Evolutionary conservation across 1,140 invertebrate species (phyloP), one percentile per base, ranked within the genome.

Genomic region (Thaumatotibia leucotreta): DNA sequence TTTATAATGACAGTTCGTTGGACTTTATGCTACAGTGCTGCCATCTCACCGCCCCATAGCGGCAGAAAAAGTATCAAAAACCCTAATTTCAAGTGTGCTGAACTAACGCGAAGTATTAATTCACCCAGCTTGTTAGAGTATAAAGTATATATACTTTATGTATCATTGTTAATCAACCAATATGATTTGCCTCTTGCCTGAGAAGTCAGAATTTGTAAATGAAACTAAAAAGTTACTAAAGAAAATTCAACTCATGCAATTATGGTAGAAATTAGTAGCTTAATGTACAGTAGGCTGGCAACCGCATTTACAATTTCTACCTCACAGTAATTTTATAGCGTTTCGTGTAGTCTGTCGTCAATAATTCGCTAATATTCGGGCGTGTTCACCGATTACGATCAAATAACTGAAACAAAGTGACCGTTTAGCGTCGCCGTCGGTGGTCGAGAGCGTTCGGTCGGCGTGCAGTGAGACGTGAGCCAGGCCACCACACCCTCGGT

Each of bases 361-460:
- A 82, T 86, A 88, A 81, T 73, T 82, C 66, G 70, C 68, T 62
- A 72, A 75, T 81, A 77, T 80, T 84, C 77, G 87, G 85, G 87
- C 83, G 84, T 88, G 80, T 89, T 74, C 79, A 77, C 69, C 65
- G 61, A 78, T 74, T 65, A 67, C 69, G 68, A 64, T 65, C 66
- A 72, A 78, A 77, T 68, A 62, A 35, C 17, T 86, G 79, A 86
- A 74, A 84, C 73, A 86, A 85, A 87, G 77, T 65, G 52, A 66
- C 65, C 68, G 68, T 78, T 69, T 77, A 75, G 68, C 50, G 35
- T 67, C 62, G 64, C 50, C 64, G 39, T 33, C 54, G 52, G 63
- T 11, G 50, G 58, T 64, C 35, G 35, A 22, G 54, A 69, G 63
- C 69, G 63, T 69, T 35, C 63, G 66, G 39, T 20, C 39, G 39